A percentile compares a stretch with the other conserved stretches of the same genome.
Evolutionary conservation across 2,888 invertebrate species (phyloP).

Genomic region (Esperia sulphurella): DNA sequence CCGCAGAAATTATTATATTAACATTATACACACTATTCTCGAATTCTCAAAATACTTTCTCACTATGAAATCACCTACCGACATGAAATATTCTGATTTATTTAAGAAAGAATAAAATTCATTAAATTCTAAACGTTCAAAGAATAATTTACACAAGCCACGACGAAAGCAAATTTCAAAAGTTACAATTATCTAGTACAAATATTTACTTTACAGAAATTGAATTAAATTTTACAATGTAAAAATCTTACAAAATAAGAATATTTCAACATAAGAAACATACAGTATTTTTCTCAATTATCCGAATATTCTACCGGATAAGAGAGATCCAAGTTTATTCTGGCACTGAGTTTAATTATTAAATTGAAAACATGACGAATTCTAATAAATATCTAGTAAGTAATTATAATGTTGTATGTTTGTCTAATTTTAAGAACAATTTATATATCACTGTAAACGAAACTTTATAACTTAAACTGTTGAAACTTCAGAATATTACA

Average conservation of each 20-base stretch:
- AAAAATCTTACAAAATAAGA: no score
- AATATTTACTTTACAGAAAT: no score
- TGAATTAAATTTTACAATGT: no score
- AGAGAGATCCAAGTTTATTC: no score
- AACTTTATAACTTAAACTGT: not conserved
- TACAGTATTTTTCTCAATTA: no score
- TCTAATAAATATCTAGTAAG: no score
- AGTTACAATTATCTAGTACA: no score
- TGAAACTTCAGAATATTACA: constrained; percentile 4
- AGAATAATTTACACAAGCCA: not conserved
- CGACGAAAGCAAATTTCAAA: no score
- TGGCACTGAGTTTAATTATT: no score
- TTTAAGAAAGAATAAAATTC: not conserved
- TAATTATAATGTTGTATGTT: not conserved
- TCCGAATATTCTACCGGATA: no score
- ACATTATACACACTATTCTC: constrained; percentile 49
- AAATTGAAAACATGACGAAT: no score
- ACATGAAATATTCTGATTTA: constrained; percentile 25
- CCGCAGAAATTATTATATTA: constrained; percentile 45
- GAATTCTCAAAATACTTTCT: constrained; percentile 58
- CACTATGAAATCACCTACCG: constrained; percentile 45
- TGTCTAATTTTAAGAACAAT: not conserved
- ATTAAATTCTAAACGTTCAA: not conserved
- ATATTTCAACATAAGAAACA: no score
- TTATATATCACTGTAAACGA: not conserved